Conservation (phyloP, 2,113 vertebrate genomes). For the Myrmophylax atrothorax region DNA sequence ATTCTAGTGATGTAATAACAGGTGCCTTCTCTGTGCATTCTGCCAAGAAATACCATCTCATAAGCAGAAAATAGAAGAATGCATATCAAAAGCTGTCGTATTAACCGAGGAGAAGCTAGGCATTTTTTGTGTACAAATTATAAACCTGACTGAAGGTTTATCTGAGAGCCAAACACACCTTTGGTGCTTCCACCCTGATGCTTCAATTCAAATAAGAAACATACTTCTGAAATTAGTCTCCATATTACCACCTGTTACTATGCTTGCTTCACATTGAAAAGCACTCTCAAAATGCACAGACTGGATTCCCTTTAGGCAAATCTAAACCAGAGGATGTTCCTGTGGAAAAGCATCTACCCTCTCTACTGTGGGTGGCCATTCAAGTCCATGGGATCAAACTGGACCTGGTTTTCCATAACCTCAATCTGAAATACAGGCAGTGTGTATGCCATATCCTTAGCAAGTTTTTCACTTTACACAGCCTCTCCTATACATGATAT, state of each 20-base stretch:
- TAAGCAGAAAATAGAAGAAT: constrained; percentile 2
- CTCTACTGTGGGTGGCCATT: not conserved
- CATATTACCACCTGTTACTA: not conserved
- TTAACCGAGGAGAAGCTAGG: not conserved
- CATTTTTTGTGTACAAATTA: not conserved
- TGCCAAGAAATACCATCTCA: constrained; percentile 8
- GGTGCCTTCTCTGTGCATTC: not conserved
- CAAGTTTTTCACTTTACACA: not conserved
- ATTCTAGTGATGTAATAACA: constrained; percentile 14
- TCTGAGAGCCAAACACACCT: not conserved
- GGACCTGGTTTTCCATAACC: not conserved
- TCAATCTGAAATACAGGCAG: not conserved
- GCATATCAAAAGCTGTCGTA: not conserved
- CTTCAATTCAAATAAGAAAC: not conserved
- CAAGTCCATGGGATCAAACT: not conserved
- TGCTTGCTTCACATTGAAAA: fast-evolving
- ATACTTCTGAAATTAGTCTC: not conserved
- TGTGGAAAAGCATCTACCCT: not conserved
- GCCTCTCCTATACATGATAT: not conserved
- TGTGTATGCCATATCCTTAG: not conserved
- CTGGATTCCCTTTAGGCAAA: not conserved
- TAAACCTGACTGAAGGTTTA: not conserved
- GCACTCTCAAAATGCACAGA: not conserved
- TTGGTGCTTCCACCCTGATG: not conserved
- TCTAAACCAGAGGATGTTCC: not conserved